phyloP scores from a whole-genome alignment of 2,888 invertebrate species.

The Leucoma salicis region DNA sequence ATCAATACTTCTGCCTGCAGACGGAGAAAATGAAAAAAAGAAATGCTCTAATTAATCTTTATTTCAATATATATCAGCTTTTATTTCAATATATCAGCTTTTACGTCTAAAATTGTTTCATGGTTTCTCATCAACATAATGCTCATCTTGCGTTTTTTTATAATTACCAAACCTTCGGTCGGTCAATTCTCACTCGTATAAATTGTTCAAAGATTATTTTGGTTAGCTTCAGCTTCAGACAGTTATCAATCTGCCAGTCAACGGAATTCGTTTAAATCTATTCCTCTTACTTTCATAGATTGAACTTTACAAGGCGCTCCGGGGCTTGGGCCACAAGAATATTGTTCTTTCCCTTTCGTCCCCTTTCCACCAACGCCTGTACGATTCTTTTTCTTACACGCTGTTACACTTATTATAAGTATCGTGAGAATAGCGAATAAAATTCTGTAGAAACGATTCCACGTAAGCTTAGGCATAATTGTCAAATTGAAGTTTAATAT shows the following conservation, averaged over 20 bases:
- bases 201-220: too few species aligned
- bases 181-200: too few species aligned
- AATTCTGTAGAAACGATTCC: conserved; percentile 41
- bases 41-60: background rate
- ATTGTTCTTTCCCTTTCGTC: background rate
- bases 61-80: background rate
- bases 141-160: background rate
- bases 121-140: background rate
- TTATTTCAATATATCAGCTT: background rate
- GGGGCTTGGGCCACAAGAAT: conserved; percentile 17
- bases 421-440: conserved; percentile 49
- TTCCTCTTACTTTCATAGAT: conserved; percentile 15
- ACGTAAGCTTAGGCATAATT: conserved; percentile 37
- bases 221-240: too few species aligned
- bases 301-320: conserved; percentile 24
- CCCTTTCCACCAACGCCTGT: background rate
- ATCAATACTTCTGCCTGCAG: conserved; percentile 50
- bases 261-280: background rate
- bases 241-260: too few species aligned
- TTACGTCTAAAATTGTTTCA: background rate
- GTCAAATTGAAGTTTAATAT: background rate
- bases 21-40: background rate
- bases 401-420: conserved; percentile 42
- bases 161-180: too few species aligned
- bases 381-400: conserved; percentile 40